Evolutionary conservation across 1,140 invertebrate species (phyloP).

Genomic region (Solenopsis invicta): DNA sequence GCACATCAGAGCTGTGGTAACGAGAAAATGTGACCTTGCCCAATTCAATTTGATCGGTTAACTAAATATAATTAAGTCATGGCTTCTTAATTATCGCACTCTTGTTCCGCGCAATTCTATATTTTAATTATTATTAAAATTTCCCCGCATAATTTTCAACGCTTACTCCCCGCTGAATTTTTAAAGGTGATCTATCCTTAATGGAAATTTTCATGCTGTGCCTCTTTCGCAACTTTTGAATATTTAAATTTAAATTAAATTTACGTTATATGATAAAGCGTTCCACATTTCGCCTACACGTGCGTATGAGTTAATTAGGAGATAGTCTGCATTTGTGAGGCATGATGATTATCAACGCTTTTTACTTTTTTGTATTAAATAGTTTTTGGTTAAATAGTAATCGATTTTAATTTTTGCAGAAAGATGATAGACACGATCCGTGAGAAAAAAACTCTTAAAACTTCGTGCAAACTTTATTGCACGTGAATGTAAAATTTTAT

Average conservation of each 20-base stretch:
- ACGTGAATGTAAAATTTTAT: conserved; percentile 7
- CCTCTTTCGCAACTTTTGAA: background rate
- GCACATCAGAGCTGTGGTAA: background rate
- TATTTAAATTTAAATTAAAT: conserved; percentile 33
- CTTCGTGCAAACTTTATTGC: background rate
- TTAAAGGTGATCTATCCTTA: conserved; percentile 18
- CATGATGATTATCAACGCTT: background rate
- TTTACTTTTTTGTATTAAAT: background rate
- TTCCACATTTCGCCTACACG: background rate
- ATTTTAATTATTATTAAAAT: conserved; percentile 35
- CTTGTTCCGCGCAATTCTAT: background rate
- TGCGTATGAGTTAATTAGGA: conserved; percentile 22
- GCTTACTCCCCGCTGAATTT: background rate
- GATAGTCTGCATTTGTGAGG: background rate
- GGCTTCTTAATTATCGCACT: conserved; percentile 25
- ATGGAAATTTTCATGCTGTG: background rate
- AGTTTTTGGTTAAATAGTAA: background rate
- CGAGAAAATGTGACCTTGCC: conserved; percentile 31
- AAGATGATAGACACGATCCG: background rate
- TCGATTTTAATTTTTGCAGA: background rate
- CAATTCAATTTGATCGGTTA: conserved; percentile 8
- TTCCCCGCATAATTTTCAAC: background rate
- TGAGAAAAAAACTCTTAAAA: background rate
- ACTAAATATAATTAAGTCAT: background rate
- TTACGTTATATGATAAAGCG: background rate